A percentile compares a stretch with the other conserved stretches of the same genome.
phyloP scores from a whole-genome alignment of 1,140 invertebrate species.

The Diabrotica virgifera region DNA sequence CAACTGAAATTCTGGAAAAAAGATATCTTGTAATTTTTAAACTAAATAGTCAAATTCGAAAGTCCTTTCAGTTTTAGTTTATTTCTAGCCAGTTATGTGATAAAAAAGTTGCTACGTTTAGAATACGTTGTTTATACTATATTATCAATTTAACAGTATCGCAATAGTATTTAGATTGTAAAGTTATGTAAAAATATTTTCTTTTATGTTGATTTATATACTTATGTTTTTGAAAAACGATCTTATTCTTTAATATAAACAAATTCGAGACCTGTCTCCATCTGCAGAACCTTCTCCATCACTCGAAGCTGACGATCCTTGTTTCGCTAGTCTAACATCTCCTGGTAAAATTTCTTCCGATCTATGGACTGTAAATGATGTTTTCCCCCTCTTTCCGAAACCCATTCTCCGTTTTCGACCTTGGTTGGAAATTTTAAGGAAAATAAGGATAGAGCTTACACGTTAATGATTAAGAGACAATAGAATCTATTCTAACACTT shows the following conservation, averaged over 20 bases:
- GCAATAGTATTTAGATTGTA: too few relatives aligned
- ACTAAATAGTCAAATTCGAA: too few relatives aligned
- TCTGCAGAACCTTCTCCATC: conserved; percentile 85
- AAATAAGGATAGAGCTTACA: conserved; percentile 35
- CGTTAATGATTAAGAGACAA: conserved; percentile 16
- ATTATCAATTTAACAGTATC: too few relatives aligned
- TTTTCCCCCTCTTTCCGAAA: conserved; percentile 91
- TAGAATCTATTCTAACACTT: not conserved
- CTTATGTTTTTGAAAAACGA: too few relatives aligned
- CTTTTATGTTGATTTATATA: too few relatives aligned
- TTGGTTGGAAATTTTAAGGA: conserved; percentile 42
- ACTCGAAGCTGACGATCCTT: conserved; percentile 85
- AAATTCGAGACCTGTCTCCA: conserved; percentile 64
- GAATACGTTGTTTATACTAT: too few relatives aligned
- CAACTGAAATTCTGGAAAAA: too few relatives aligned
- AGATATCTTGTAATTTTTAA: too few relatives aligned
- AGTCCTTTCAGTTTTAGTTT: too few relatives aligned
- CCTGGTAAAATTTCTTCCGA: conserved; percentile 91
- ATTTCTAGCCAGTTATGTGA: too few relatives aligned
- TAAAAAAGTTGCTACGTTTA: too few relatives aligned
- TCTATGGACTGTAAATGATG: conserved; percentile 92
- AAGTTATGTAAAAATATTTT: too few relatives aligned
- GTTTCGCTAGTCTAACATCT: conserved; percentile 75
- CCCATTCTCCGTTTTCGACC: conserved; percentile 92
- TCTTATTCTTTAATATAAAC: not conserved